These are phyloP conservation scores for Laothoe populi DNA, from an alignment of 2,888 invertebrate species.

Conservation along the genomic window DNA sequence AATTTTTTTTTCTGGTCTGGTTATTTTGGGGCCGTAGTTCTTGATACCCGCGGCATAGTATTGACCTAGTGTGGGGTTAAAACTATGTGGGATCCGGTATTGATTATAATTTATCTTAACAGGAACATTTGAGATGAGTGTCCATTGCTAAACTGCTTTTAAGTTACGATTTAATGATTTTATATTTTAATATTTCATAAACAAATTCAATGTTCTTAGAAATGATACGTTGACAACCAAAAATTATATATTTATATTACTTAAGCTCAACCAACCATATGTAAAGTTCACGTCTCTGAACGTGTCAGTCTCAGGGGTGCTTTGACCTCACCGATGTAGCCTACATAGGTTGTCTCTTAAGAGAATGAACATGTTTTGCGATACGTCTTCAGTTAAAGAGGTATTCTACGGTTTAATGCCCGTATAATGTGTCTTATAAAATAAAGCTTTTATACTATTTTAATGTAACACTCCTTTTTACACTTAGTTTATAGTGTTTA, in stretches of 20 bases:
- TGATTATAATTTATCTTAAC: too few species aligned
- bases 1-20: too few species aligned
- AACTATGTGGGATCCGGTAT: too few species aligned
- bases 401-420: constrained; percentile 13
- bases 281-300: constrained; percentile 7
- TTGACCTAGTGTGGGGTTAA: too few species aligned
- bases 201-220: too few species aligned
- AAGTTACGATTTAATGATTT: too few species aligned
- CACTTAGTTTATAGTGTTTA: background rate
- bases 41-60: too few species aligned
- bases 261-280: background rate
- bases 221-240: background rate
- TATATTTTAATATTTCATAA: too few species aligned
- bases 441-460: constrained; percentile 28
- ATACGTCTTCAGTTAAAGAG: background rate
- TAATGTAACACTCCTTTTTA: background rate
- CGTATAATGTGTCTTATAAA: constrained; percentile 24
- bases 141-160: too few species aligned
- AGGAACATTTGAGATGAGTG: too few species aligned
- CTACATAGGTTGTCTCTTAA: constrained; percentile 24
- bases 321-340: constrained; percentile 1
- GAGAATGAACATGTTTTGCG: constrained; percentile 26
- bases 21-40: too few species aligned
- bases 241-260: background rate
- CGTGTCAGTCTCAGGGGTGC: background rate